Evolutionary conservation across 2,113 vertebrate genomes (phyloP), one percentile per base, ranked within the genome.

Genomic region (Pelodiscus sinensis): DNA sequence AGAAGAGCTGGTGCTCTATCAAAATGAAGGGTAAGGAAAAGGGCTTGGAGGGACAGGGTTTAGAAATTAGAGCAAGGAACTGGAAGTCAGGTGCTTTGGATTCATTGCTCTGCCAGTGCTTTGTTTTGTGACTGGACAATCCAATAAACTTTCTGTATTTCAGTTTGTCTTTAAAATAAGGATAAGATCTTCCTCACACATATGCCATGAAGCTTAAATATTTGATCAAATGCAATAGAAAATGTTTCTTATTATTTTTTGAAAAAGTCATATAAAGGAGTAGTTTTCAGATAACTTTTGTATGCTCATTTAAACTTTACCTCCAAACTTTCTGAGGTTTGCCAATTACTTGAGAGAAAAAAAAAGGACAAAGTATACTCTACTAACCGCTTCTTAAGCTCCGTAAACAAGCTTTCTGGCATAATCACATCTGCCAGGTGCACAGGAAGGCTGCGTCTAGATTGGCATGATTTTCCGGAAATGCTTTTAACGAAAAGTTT

Each of bases 301-400:
- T 18, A 75, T 58, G 55, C 29, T 52, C 24, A 65, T 44, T 4
- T 13, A 82, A 58, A 68, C 5, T 1, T 12, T 90, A 38, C 80
- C 93, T 90, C 12, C 77, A 54, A 85, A 62, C 1, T 22, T 68
- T 19, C 5, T 90, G 25, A 68, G 52, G 75, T 84, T n/a, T 73
- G 8, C 44, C 27, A n/a, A 2, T 52, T 54, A 57, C 3, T 38
- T 86, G 51, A 58, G 52, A 14, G 16, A 6, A 73, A 90, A 73
- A 90, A 54, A 22, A n/a, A 81, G 83, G 2, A 86, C 8, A 60
- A 44, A 27, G 6, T 24, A 25, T 35, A 92, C 87, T 12, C 51
- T 86, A 97, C 97, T 97, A 62, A 98, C 98, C 80, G 38, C 93
- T 96, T 96, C 88, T 97, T 98, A 73, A 98, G 86, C 68, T 96